Base-by-base conservation (phyloP, 2,797 vertebrate genomes). In the Chaenodraco wilsoni region DNA sequence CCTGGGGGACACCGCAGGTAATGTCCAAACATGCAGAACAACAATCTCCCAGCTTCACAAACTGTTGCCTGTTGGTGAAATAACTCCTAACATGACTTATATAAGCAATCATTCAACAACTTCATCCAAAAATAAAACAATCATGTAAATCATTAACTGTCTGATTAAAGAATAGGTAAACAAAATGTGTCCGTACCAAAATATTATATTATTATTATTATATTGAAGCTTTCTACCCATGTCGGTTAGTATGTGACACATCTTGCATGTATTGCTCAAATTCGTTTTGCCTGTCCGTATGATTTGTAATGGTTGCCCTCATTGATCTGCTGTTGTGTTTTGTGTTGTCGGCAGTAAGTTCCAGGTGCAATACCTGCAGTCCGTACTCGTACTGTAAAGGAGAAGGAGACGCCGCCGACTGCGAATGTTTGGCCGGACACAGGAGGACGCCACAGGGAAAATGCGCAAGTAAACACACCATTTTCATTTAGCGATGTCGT, bases 361-460 rank as follows among this genome's bases (percentile, higher is more conserved):
- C 74, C 2, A 69, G 70, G 37, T 99, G 98, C 89, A 91, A 55
- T 27, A 81, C 3, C 0, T 99, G 98, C 1, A 82, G 87, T 12
- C 51, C 81, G 2, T 94, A 94, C 82, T 95, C 95, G 0, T 97
- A 95, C 59, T 96, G 96, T 59, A 88, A 88, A 59, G 93, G 83
- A 56, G 81, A 89, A 0, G 87, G 77, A 12, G 74, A 79, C 43
- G 56, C 61, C 0, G 86, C 92, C 1, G 1, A 5, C 17, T 99
- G 98, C 72, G 90, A 91, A 45, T 99, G 98, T 90, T 89, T 97
- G 74, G 94, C 93, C 0, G 96, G 95, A 57, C 91, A 96, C 88
- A 91, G 19, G n/a, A 95, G 61, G 79, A 84, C 21, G 0, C 62
- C 84, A 1, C 23, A 11, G 33, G 74, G 72, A 1, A 79, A 17